Evolutionary conservation across 2,888 invertebrate genomes (phyloP).

Genomic region (Andrena hattorfiana): DNA sequence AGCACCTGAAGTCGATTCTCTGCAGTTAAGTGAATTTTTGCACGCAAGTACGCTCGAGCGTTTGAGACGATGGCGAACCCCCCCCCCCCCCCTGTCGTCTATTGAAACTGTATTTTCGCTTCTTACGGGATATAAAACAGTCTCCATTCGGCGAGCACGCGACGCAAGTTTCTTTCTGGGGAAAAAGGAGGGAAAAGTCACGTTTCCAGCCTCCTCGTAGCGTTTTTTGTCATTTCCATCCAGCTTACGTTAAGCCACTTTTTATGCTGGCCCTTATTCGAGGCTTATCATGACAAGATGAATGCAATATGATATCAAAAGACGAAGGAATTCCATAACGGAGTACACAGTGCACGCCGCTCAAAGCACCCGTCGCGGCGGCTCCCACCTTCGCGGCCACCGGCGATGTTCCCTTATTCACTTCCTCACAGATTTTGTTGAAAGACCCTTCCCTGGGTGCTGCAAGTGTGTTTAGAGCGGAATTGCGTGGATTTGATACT

Average conservation of each 20-base stretch:
- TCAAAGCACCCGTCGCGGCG: constrained; percentile 41
- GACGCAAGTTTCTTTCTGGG: constrained; percentile 24
- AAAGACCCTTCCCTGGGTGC: constrained; percentile 22
- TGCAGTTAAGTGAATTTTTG: not conserved
- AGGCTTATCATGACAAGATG: constrained; percentile 70
- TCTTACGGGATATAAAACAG: constrained; percentile 41
- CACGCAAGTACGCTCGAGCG: not conserved
- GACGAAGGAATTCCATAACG: constrained; percentile 62
- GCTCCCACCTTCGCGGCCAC: constrained; percentile 1
- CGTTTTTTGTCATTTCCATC: constrained; percentile 70
- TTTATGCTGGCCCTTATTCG: constrained; percentile 67
- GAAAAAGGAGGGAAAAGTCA: constrained; percentile 25
- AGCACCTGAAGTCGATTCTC: not conserved
- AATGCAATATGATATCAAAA: constrained; percentile 69
- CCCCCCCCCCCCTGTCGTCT: not conserved
- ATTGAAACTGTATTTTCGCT: constrained; percentile 37
- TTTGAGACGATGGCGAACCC: constrained; percentile 16
- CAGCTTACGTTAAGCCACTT: constrained; percentile 71
- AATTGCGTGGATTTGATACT: constrained; percentile 21
- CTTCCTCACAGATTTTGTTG: constrained; percentile 41
- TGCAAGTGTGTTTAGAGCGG: constrained; percentile 29
- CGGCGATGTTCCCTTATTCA: constrained; percentile 29
- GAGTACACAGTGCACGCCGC: constrained; percentile 33
- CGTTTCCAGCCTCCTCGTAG: constrained; percentile 43
- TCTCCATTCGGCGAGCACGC: constrained; percentile 47